A percentile compares a stretch with the other conserved stretches of the same genome.
Evolutionary conservation across 2,797 vertebrate genomes (phyloP).

Genomic region (Thunnus albacares): DNA sequence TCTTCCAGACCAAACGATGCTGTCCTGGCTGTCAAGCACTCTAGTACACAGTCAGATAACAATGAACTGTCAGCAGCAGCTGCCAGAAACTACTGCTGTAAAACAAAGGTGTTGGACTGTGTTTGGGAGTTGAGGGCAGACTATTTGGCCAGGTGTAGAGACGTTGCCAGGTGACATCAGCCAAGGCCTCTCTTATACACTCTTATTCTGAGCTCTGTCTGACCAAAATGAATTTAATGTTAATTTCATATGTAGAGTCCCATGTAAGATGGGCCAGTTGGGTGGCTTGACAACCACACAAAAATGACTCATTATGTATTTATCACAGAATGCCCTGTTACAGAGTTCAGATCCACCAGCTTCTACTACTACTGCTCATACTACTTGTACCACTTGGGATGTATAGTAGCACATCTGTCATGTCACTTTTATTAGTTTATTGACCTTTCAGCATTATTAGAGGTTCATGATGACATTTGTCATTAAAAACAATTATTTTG

Average conservation of each 20-base stretch:
- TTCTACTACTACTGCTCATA: neutral
- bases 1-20: slow-evolving; percentile 56
- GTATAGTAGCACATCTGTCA: slow-evolving; percentile 22
- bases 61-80: slow-evolving; percentile 62
- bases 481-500: too few species aligned
- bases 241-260: neutral
- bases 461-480: too few species aligned
- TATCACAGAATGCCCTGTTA: neutral
- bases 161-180: slow-evolving; percentile 1
- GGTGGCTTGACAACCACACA: slow-evolving; percentile 19
- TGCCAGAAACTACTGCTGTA: slow-evolving; percentile 54
- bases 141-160: slow-evolving; percentile 31
- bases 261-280: slow-evolving; percentile 1
- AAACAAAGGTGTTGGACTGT: slow-evolving; percentile 47
- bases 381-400: slow-evolving; percentile 28
- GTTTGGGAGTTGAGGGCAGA: slow-evolving; percentile 29
- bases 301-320: slow-evolving; percentile 13
- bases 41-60: slow-evolving; percentile 60
- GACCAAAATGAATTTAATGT: neutral
- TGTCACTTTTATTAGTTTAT: neutral
- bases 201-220: slow-evolving; percentile 7
- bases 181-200: neutral
- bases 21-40: slow-evolving; percentile 61
- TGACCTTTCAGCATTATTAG: too few species aligned
- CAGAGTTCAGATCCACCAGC: slow-evolving; percentile 28